phyloP scores from a whole-genome alignment of 2,113 vertebrate species.

The Calidris pygmaea region DNA sequence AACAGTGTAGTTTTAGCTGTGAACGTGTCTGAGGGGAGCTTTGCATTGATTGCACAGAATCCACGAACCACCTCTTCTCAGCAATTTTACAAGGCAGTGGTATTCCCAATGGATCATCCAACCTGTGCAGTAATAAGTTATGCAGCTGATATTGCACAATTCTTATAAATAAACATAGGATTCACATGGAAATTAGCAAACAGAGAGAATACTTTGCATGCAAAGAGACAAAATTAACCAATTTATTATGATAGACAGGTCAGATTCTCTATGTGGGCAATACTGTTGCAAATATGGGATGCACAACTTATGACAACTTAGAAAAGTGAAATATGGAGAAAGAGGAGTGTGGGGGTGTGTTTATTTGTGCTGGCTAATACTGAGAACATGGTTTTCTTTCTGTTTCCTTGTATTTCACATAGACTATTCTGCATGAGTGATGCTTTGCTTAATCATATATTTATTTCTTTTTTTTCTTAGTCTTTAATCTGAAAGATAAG shows the following conservation, averaged over 20 bases:
- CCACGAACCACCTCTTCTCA: background rate
- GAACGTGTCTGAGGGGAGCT: background rate
- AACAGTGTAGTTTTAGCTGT: conserved; percentile 29
- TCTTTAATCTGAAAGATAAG: conserved; percentile 1
- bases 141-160: background rate
- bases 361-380: background rate
- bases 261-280: background rate
- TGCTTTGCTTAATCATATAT: background rate
- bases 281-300: background rate
- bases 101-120: background rate
- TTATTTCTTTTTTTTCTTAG: background rate
- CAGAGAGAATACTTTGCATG: background rate
- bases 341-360: background rate
- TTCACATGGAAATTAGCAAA: background rate
- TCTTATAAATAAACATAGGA: background rate
- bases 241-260: background rate
- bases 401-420: background rate
- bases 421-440: background rate
- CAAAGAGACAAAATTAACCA: background rate
- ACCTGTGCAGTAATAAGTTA: background rate
- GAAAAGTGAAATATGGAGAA: background rate
- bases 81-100: background rate
- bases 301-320: background rate
- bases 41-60: conserved; percentile 10
- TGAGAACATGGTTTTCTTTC: background rate